phyloP scores from a whole-genome alignment of 1,140 invertebrate genomes.

The Seison nebaliae region DNA sequence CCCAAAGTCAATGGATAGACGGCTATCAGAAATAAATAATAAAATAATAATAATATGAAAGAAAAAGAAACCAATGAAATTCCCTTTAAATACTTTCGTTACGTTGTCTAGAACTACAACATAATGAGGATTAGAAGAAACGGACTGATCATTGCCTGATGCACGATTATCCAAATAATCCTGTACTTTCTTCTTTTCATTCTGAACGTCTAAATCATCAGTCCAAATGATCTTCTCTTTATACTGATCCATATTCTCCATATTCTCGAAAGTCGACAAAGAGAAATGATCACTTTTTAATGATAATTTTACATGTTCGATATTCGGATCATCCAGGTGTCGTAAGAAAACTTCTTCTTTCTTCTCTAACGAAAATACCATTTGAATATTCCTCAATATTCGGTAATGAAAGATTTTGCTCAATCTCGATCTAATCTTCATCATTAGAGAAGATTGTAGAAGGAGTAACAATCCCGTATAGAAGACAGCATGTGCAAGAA shows the following conservation, averaged over 20 bases:
- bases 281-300: neutral
- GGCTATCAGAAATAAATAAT: no score
- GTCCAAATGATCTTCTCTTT: neutral
- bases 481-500: no score
- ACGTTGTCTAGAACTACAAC: no score
- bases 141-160: neutral
- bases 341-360: neutral
- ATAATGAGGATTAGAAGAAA: no score
- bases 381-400: no score
- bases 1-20: conserved; percentile 43
- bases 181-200: neutral
- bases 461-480: no score
- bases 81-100: neutral
- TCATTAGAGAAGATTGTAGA: no score
- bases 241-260: neutral
- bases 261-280: neutral
- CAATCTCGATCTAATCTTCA: no score
- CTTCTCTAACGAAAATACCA: no score
- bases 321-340: neutral
- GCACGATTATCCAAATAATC: neutral
- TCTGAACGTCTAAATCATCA: no score
- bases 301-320: neutral
- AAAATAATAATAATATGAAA: no score
- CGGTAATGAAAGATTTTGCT: no score
- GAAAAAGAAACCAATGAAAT: neutral